A percentile compares a stretch with the other conserved stretches of the same genome.
Evolutionary conservation across 2,113 vertebrate species (phyloP).

Genomic region (Gyps fulvus): DNA sequence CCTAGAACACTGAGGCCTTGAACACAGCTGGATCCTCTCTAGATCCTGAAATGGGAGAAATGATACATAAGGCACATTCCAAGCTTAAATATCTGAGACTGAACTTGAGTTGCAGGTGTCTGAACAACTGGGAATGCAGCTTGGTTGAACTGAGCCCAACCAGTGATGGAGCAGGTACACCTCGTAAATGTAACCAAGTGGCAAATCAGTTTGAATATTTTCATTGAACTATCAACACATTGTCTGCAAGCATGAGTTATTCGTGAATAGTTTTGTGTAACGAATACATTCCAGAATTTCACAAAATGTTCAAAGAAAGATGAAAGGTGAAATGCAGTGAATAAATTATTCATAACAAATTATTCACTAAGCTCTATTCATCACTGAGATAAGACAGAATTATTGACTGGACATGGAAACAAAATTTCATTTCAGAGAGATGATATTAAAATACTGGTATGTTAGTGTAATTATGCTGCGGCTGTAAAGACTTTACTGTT

Average conservation of each 20-base stretch:
- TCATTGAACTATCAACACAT: background rate
- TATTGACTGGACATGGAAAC: constrained; percentile 63
- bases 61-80: background rate
- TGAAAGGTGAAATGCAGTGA: constrained; percentile 48
- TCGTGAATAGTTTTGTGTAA: background rate
- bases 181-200: background rate
- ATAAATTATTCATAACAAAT: constrained; percentile 61
- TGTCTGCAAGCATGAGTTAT: background rate
- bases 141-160: background rate
- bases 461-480: constrained; percentile 42
- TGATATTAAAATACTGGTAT: background rate
- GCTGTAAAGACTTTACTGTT: constrained; percentile 39
- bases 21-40: background rate
- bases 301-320: background rate
- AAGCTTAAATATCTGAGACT: background rate
- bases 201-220: background rate
- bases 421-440: constrained; percentile 52
- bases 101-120: background rate
- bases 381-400: constrained; percentile 56
- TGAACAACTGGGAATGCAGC: background rate
- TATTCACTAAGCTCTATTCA: constrained; percentile 43
- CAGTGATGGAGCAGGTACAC: background rate
- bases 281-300: background rate
- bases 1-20: background rate
- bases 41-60: background rate